These are phyloP conservation scores for Neoscelio sp. DNA, from an alignment of 2,888 invertebrate genomes.

Conservation along the genomic window DNA sequence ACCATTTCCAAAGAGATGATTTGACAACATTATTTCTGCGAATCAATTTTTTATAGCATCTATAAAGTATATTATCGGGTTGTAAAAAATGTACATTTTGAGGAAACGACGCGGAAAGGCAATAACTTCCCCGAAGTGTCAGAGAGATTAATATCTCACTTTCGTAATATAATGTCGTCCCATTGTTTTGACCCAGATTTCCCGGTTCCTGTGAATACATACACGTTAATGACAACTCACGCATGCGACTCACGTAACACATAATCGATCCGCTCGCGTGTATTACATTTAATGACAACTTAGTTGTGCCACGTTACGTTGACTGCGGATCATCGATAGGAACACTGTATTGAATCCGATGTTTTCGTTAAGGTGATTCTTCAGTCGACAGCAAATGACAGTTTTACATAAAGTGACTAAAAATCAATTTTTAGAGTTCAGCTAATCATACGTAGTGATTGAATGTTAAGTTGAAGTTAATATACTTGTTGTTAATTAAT, in stretches of 20 bases:
- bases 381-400: too few relatives aligned
- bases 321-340: conserved; percentile 29
- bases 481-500: too few relatives aligned
- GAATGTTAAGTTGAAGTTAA: too few relatives aligned
- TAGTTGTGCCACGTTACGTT: conserved; percentile 9
- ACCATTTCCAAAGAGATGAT: too few relatives aligned
- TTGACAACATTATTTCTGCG: background rate
- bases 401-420: too few relatives aligned
- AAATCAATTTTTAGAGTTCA: too few relatives aligned
- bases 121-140: conserved; percentile 37
- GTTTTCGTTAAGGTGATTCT: conserved; percentile 26
- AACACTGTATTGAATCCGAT: conserved; percentile 7
- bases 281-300: conserved; percentile 45
- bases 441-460: too few relatives aligned
- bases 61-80: conserved; percentile 23
- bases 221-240: conserved; percentile 36
- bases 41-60: conserved; percentile 8
- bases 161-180: conserved; percentile 37
- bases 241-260: conserved; percentile 48
- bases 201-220: conserved; percentile 21
- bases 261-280: conserved; percentile 62
- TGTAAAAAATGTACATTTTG: conserved; percentile 31
- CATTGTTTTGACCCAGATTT: conserved; percentile 52
- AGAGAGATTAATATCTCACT: conserved; percentile 49
- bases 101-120: conserved; percentile 42